Conservation (phyloP, 2,888 invertebrate genomes). For the Platycnemis pennipes region DNA sequence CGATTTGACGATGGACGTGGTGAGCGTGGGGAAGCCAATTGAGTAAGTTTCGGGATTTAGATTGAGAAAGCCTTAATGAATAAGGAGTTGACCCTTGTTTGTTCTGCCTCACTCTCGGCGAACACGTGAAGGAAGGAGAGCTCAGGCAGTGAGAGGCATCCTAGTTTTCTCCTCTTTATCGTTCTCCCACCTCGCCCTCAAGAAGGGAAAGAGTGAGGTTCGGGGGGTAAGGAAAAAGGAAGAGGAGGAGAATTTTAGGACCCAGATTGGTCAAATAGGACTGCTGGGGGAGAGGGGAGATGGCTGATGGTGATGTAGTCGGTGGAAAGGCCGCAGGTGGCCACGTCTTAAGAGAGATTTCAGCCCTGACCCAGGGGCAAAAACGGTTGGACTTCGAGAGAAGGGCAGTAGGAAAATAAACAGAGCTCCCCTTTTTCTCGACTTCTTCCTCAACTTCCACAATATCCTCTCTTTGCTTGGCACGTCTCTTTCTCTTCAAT, state of each 20-base stretch:
- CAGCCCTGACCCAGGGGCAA: not conserved
- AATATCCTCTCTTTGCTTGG: not conserved
- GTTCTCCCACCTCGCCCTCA: not conserved
- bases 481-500: not conserved
- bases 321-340: not conserved
- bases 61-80: not conserved
- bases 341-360: slow-evolving; percentile 1
- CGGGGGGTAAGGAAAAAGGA: not conserved
- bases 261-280: not conserved
- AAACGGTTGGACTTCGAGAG: not conserved
- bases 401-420: slow-evolving; percentile 10
- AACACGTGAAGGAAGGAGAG: not conserved
- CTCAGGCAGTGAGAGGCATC: not conserved
- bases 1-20: not conserved
- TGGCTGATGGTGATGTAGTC: not conserved
- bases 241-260: not conserved
- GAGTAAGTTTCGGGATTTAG: not conserved
- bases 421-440: not conserved
- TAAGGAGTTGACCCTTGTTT: not conserved
- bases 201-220: not conserved
- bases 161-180: not conserved
- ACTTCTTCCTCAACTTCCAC: not conserved
- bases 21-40: not conserved
- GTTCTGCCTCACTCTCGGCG: not conserved
- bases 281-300: not conserved